phyloP scores from a whole-genome alignment of 2,113 vertebrate species.

The Petaurus breviceps region DNA sequence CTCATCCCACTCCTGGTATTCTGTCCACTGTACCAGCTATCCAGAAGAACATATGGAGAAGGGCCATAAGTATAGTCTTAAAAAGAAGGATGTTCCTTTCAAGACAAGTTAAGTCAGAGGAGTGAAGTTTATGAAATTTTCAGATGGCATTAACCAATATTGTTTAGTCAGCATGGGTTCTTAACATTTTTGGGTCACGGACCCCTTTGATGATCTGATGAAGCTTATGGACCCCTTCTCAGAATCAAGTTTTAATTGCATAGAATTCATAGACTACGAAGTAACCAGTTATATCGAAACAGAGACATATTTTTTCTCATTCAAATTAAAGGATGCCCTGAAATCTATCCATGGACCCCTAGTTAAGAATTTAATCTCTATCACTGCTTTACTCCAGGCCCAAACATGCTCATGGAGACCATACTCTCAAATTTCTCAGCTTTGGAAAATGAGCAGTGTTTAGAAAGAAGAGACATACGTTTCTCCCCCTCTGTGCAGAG shows the following conservation, averaged over 20 bases:
- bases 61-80: background rate
- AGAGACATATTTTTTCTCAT: background rate
- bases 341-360: background rate
- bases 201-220: background rate
- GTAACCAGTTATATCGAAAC: background rate
- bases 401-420: conserved; percentile 11
- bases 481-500: conserved; percentile 18
- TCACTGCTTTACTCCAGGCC: background rate
- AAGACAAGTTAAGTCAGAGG: background rate
- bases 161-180: background rate
- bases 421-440: conserved; percentile 29
- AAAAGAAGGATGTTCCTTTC: background rate
- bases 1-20: background rate
- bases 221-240: background rate
- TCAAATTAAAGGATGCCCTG: background rate
- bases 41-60: background rate
- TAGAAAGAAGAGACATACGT: conserved; percentile 62
- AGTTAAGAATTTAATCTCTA: background rate
- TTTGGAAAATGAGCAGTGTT: conserved; percentile 53
- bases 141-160: background rate
- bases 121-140: background rate
- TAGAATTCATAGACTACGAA: background rate
- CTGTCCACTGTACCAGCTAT: background rate
- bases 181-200: background rate
- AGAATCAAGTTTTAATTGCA: background rate